Evolutionary conservation across 2,113 vertebrate species (phyloP).

Genomic region (Boulengeromyrus knoepffleri): DNA sequence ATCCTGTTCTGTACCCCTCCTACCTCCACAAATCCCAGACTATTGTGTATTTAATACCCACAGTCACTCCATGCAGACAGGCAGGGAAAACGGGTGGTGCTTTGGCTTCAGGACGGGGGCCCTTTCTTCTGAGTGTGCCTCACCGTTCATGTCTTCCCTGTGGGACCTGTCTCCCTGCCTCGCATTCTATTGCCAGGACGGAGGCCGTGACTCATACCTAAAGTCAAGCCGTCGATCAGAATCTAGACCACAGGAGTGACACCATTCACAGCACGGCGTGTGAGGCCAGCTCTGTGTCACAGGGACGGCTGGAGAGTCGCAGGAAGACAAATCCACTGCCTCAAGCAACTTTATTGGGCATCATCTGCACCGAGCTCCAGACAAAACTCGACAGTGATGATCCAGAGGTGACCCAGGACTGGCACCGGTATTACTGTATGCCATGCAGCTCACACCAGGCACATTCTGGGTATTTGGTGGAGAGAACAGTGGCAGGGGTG

Average conservation of each 20-base stretch:
- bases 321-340: not conserved
- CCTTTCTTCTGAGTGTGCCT: not conserved
- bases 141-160: not conserved
- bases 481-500: not conserved
- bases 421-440: not conserved
- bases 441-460: not conserved
- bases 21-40: not conserved
- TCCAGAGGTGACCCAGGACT: not conserved
- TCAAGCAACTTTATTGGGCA: not conserved
- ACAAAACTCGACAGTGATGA: not conserved
- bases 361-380: not conserved
- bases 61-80: not conserved
- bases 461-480: not conserved
- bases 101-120: not conserved
- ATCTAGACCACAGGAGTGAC: not conserved
- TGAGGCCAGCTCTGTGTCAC: not conserved
- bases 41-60: not conserved
- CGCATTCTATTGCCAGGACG: not conserved
- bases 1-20: not conserved
- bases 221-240: not conserved
- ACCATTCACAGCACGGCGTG: not conserved
- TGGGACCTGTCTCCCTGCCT: not conserved
- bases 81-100: not conserved
- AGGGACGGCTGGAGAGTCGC: not conserved
- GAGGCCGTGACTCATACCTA: not conserved